Evolutionary conservation across 2,888 invertebrate species (phyloP), one percentile per base, ranked within the genome.

Genomic region (Branchinecta sandiegonensis): DNA sequence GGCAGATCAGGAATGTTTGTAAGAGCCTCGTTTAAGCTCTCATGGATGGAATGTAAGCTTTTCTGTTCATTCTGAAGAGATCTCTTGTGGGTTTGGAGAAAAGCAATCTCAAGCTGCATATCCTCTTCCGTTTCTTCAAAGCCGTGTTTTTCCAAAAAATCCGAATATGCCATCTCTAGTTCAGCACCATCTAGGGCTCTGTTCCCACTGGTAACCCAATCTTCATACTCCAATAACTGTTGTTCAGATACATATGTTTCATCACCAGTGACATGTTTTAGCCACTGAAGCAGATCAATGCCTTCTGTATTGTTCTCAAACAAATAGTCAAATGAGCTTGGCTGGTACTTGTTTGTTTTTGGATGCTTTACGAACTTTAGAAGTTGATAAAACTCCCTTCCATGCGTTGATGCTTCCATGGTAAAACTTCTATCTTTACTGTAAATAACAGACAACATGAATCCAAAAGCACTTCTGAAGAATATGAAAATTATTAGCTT

Each of bases 351-450:
- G 23, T 56, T 23, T 17, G 23, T 56, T 17, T 56, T 56, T 56
- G 63, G 63, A 23, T 56, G 10, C 8, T 56, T 9, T 8, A 56
- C 23, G 10, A 17, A 17, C 63, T 56, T 11, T 23, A 56, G 23
- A 17, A 56, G n/a, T 56, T 9, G n/a, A 23, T 56, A 56, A 56
- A 56, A 56, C 8, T 56, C 63, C 23, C 63, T 56, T 56, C 63
- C 63, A 56, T n/a, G 23, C 63, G 9, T 56, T 17, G 63, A 56
- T 56, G n/a, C 63, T 9, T 56, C 63, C 63, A 56, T 56, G n/a
- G 23, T 11, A 37, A 37, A 2, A 37, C 37, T 37, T 37, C 37
- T 37, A 37, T 37, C 37, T 6, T 37, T 37, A 37, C 37, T 37
- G 37, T 37, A 37, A 37, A 37, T 37, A 37, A 37, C 37, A 37